Percentiles rank a stretch among this genome's conserved stretches.
phyloP scores from a whole-genome alignment of 2,888 invertebrate species.

The Drosophila yooni region DNA sequence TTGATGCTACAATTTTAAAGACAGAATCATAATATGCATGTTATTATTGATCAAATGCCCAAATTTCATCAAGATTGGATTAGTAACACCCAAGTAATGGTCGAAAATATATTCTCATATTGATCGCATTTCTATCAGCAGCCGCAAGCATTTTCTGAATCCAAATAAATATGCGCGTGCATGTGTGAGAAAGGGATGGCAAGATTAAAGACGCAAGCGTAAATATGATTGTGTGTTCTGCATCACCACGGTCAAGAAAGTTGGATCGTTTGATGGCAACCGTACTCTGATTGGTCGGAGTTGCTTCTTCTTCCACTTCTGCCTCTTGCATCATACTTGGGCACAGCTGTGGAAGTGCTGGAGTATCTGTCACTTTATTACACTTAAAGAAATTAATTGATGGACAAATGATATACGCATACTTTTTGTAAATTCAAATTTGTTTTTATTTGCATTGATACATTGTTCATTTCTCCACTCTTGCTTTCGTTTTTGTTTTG shows the following conservation, averaged over 20 bases:
- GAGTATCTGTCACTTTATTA: not conserved
- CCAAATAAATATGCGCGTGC: too few species aligned
- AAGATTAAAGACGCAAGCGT: too few species aligned
- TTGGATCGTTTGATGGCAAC: not conserved
- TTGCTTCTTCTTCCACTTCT: not conserved
- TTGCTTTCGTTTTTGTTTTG: slow-evolving; percentile 18
- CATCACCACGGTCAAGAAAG: not conserved
- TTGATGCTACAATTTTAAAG: too few species aligned
- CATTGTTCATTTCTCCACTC: slow-evolving; percentile 55
- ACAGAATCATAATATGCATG: too few species aligned
- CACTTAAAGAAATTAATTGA: not conserved
- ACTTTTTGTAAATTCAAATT: slow-evolving; percentile 44
- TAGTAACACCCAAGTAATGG: too few species aligned
- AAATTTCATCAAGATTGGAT: too few species aligned
- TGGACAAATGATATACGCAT: not conserved
- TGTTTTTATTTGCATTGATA: slow-evolving; percentile 67
- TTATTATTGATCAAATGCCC: too few species aligned
- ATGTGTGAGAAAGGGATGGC: too few species aligned
- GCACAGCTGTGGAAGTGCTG: not conserved
- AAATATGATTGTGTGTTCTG: too few species aligned
- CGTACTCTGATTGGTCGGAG: not conserved
- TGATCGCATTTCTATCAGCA: too few species aligned
- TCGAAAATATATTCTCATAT: too few species aligned
- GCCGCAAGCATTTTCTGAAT: too few species aligned
- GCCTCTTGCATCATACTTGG: not conserved